phyloP scores from a whole-genome alignment of 2,888 invertebrate genomes.

The Glyphotaelius pellucidus region DNA sequence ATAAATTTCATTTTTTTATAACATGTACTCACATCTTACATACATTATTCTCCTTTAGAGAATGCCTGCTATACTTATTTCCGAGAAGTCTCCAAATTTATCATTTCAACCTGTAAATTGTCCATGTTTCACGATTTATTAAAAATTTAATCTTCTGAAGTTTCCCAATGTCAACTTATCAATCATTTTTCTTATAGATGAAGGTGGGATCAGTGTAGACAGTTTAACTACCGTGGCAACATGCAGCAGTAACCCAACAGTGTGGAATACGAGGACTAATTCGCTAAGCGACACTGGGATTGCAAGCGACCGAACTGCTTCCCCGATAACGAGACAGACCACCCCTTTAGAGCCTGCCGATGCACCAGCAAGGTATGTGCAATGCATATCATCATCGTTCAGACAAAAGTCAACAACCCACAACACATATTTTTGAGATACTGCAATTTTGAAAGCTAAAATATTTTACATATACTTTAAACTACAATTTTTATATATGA shows the following conservation, averaged over 20 bases:
- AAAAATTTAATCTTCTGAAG: too few species aligned
- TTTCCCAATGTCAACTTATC: not conserved
- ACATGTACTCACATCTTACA: not conserved
- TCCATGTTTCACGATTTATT: not conserved
- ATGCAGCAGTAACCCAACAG: not conserved
- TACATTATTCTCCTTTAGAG: too few species aligned
- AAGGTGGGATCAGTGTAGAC: not conserved
- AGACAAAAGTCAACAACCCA: too few species aligned
- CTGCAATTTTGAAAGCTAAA: too few species aligned
- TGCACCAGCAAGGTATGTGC: not conserved
- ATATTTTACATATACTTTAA: too few species aligned
- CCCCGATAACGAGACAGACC: not conserved
- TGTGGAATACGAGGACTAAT: not conserved
- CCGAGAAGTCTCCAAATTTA: too few species aligned
- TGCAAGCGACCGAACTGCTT: conserved; percentile 45
- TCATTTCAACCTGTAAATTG: too few species aligned
- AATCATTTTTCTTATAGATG: not conserved
- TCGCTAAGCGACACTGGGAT: conserved; percentile 60
- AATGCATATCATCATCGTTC: too few species aligned
- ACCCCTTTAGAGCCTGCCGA: not conserved
- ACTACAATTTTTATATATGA: too few species aligned
- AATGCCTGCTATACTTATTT: too few species aligned
- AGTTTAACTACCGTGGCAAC: not conserved
- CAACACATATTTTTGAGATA: too few species aligned
- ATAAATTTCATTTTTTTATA: not conserved